Evolutionary conservation across 2,797 vertebrate genomes (phyloP).

Genomic region (Pelobates cultripes): DNA sequence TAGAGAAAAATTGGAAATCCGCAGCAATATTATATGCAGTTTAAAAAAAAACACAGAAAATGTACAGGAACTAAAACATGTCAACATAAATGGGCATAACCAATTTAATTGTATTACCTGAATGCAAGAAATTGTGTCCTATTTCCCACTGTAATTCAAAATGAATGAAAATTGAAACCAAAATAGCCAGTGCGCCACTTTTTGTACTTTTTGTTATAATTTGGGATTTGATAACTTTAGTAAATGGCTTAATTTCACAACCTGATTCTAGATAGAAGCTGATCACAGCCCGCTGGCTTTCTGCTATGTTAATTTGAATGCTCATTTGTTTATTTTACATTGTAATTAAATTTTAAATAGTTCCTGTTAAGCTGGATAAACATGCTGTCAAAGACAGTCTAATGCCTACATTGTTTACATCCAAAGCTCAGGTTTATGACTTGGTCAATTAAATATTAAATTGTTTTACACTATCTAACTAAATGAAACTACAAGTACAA

Average conservation of each 20-base stretch:
- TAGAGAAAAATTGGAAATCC: too few species aligned
- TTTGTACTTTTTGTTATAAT: background rate
- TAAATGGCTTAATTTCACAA: background rate
- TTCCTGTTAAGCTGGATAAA: slow-evolving; percentile 63
- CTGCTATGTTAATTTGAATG: slow-evolving; percentile 57
- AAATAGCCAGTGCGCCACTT: background rate
- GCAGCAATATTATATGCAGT: too few species aligned
- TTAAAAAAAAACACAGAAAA: too few species aligned
- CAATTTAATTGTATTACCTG: too few species aligned
- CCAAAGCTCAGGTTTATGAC: background rate
- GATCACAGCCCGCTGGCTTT: slow-evolving; percentile 33
- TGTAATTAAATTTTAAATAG: slow-evolving; percentile 68
- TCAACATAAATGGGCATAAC: too few species aligned
- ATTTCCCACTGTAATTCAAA: too few species aligned
- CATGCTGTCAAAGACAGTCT: slow-evolving; percentile 31
- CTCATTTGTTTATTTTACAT: slow-evolving; percentile 66
- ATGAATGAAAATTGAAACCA: too few species aligned
- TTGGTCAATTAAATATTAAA: background rate
- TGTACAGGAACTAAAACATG: too few species aligned
- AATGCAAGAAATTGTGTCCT: too few species aligned
- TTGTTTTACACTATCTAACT: background rate
- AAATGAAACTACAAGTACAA: background rate
- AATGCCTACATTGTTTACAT: background rate
- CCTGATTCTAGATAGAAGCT: slow-evolving; percentile 9
- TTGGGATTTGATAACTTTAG: background rate